Conservation (phyloP, 2,797 vertebrate species). For the Sphenodon punctatus region DNA sequence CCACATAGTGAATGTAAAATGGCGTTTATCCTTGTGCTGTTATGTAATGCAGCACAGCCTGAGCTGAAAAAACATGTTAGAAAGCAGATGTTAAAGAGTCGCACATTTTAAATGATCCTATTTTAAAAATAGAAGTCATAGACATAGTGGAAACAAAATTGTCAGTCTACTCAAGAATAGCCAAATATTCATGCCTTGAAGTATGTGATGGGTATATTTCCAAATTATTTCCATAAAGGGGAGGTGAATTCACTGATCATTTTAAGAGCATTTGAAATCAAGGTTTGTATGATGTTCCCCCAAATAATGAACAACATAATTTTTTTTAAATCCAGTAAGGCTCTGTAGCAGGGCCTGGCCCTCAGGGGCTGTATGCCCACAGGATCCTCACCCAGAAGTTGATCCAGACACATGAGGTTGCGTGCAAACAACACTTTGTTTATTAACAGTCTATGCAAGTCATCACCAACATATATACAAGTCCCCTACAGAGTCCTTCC, state of each 20-base stretch:
- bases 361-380: too few relatives aligned
- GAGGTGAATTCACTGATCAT: neutral
- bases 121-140: neutral
- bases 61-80: neutral
- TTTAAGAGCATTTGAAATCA: too few relatives aligned
- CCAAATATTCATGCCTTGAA: neutral
- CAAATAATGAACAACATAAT: too few relatives aligned
- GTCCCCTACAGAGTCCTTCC: too few relatives aligned
- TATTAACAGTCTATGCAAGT: too few relatives aligned
- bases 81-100: neutral
- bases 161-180: neutral
- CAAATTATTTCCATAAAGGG: neutral
- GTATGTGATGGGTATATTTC: neutral
- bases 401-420: too few relatives aligned
- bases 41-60: neutral
- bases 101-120: neutral
- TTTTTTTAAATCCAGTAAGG: too few relatives aligned
- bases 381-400: too few relatives aligned
- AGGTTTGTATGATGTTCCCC: too few relatives aligned
- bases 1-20: neutral
- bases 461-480: too few relatives aligned
- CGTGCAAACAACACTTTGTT: too few relatives aligned
- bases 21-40: neutral
- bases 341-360: too few relatives aligned
- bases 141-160: neutral